These are phyloP conservation scores for Psococerastis gibbosa DNA, from an alignment of 2,888 invertebrate genomes.

Conservation along the genomic window DNA sequence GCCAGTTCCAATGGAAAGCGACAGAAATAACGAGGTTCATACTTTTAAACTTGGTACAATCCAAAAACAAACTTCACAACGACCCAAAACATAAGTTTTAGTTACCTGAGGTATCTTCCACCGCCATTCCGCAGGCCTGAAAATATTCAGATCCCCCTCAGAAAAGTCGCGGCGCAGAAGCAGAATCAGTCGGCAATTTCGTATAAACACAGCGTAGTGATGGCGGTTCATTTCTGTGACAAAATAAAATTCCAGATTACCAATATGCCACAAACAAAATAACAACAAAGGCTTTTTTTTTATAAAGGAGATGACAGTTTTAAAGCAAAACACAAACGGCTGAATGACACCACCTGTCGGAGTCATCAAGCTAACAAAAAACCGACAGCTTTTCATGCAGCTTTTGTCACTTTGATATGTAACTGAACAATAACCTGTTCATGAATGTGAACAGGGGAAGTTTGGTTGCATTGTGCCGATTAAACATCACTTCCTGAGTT, in stretches of 20 bases:
- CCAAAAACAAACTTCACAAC: not conserved
- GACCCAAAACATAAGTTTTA: not conserved
- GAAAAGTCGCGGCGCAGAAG: conserved; percentile 79
- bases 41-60: no score
- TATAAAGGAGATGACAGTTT: not conserved
- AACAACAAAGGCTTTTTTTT: not conserved
- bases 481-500: no score
- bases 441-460: no score
- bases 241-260: conserved; percentile 14
- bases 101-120: conserved; percentile 84
- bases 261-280: not conserved
- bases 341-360: no score
- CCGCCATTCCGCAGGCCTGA: conserved; percentile 95
- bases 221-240: conserved; percentile 91
- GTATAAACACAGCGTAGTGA: conserved; percentile 91
- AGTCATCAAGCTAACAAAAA: no score
- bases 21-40: no score
- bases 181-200: conserved; percentile 91
- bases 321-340: no score
- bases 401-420: no score
- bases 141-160: conserved; percentile 81
- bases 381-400: no score
- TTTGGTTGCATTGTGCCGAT: no score
- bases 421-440: no score
- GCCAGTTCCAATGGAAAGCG: no score